Base-by-base conservation (phyloP, 1,140 invertebrate genomes). In the Drosophila lowei region DNA sequence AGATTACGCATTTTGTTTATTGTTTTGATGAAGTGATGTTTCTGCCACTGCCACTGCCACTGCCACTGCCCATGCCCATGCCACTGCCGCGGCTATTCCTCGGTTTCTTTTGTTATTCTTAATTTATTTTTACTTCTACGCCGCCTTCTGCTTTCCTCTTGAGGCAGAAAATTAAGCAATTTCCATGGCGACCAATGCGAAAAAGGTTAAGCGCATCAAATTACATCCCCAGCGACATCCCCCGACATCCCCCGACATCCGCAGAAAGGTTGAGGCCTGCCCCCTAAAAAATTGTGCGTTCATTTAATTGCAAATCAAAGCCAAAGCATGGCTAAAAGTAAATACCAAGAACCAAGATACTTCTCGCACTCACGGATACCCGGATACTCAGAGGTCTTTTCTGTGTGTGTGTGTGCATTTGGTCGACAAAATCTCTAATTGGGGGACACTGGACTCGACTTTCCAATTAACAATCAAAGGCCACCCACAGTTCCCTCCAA, bases 241-340 rank as follows among this genome's bases (percentile, higher is more conserved):
- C 9, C 9, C 16, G 16, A 11, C 13, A 25, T 5, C 25, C 25
- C 6, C 28, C 8, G 16, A 53, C 21, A 18, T 8, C 25, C 11
- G 34, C 30, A 8, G 3, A 46, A 16, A 56, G 34, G 34, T 38
- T 13, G 4, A 5, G 11, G 34, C 11, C 11, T 3, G 9, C 13
- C n/a, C 11, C 11, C 7, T 38, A 9, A 13, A 64, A 70, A 60
- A 70, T 74, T 74, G 57, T 60, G 28, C 23, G 9, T 76, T 43
- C 70, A 70, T 71, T 75, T 81, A 83, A 81, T 77, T 81, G 68
- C 67, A 55, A 64, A 79, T 76, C 56, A 72, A 75, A 79, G 60
- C 63, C 18, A 46, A 62, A 47, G 13, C 44, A 25, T 30, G 25
- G 18, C 23, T 42, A 25, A 63, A 25, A 18, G 11, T 25, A 50